Base-by-base conservation (phyloP, 53 echinoderm and acorn worm genomes). In the Holothuria leucospilota region DNA sequence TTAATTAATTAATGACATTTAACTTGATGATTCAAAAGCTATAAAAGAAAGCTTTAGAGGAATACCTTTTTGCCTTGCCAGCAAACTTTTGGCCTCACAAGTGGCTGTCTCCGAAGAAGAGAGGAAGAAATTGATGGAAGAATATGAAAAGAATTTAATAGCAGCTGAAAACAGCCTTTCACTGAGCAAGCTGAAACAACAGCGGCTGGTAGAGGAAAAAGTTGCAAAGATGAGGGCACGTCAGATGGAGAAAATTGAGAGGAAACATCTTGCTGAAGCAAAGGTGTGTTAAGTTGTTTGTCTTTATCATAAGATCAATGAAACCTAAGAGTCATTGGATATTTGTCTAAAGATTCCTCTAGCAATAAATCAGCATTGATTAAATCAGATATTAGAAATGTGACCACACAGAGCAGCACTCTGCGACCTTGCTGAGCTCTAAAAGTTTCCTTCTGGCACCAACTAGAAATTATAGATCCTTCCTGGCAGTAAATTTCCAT, bases 91-190 rank as follows among this genome's bases (percentile, higher is more conserved):
- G 23, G 98, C 98, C n/a, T 87, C 91, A 27, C 98, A 97, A 78
- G 46, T 46, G 86, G 95, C 95, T 16, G 91, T 98, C 81, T 98
- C 98, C 12, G 98, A 95, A 71, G 93, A 92, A 51, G 95, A 99
- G 63, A 88, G 99, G 16, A 81, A 86, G 20, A 91, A 78, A n/a
- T 90, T 98, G 41, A 66, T 95, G 51, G 95, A 75, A 23, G 98
- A 98, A 67, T 93, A 95, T 74, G 90, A 95, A 88, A 91, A 98
- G 88, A 93, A 95, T 67, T 86, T 95, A 86, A 92, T 93, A n/a
- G 92, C 93, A 13, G 77, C 92, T 30, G 95, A 98, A 63, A 95
- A 95, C 72, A 93, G 95, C 65, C 78, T 95, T 39, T 90, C 98
- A 20, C 66, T 98, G 61, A 90, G 81, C 84, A 98, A 98, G 70